phyloP scores from a whole-genome alignment of 2,113 vertebrate species.

The Pelusios castaneus region DNA sequence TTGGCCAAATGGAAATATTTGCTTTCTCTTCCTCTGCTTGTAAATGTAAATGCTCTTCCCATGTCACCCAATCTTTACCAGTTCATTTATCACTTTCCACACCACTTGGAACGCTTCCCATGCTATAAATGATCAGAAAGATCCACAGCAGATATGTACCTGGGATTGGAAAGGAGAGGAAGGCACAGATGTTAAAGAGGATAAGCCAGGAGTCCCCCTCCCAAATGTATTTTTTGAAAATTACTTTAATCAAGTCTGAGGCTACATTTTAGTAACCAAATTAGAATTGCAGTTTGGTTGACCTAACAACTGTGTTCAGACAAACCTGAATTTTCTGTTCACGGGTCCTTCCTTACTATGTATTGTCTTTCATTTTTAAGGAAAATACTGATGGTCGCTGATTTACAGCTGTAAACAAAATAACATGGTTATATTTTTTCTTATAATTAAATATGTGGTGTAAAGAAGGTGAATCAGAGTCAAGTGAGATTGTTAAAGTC shows the following conservation, averaged over 20 bases:
- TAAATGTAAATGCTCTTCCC: conserved; percentile 15
- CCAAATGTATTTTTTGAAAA: neutral
- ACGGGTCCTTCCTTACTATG: neutral
- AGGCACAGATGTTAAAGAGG: neutral
- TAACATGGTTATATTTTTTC: neutral
- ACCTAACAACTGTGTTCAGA: neutral
- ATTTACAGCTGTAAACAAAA: neutral
- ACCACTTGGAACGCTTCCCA: neutral
- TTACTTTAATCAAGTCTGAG: neutral
- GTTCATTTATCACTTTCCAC: neutral
- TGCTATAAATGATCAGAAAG: neutral
- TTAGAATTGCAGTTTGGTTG: neutral
- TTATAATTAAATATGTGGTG: neutral
- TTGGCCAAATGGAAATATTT: conserved; percentile 1
- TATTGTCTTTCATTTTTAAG: neutral
- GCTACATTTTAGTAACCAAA: neutral
- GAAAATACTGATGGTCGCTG: neutral
- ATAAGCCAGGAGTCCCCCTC: neutral
- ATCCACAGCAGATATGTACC: neutral
- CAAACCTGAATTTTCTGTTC: neutral
- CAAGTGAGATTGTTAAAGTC: neutral
- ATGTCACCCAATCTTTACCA: neutral
- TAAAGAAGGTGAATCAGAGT: neutral
- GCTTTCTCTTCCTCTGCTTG: conserved; percentile 10
- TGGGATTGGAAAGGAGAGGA: neutral